Base-by-base conservation (phyloP, 2,797 vertebrate species). In the Anguilla pacifica region DNA sequence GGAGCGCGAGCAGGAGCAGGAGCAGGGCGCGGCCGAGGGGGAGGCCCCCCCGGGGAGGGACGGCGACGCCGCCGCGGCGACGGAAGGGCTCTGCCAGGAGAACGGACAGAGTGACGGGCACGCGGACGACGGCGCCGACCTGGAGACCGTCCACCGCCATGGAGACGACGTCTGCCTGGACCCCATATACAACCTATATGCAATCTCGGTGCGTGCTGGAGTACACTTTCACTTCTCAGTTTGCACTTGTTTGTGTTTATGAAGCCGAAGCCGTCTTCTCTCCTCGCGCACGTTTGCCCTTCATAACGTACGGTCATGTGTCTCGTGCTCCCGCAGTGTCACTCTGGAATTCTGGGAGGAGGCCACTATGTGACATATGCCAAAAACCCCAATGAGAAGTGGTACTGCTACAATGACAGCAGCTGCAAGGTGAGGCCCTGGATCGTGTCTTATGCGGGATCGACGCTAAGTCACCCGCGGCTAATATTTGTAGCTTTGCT, bases 361-460 rank as follows among this genome's bases (percentile, higher is more conserved):
- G 99, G 99, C 92, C 99, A 99, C 96, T 99, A 99, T 72, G 99
- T 99, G 94, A 99, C 99, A 88, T 99, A 99, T 92, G 98, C 99
- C 97, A 99, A 98, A 97, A 99, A 99, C 96, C 98, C 98, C 49
- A 99, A 99, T 89, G 96, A 96, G 90, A 99, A 99, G 93, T 99
- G 99, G 99, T 99, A 99, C 97, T 99, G 98, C 96, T 99, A 99
- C 94, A 99, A 99, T 67, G 99, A 99, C 97, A 99, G 99, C 96
- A 99, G 98, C 95, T 99, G 99, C 94, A 99, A 99, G 98, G 99
- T 99, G 95, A 96, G 91, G 0, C 13, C 11, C 11, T 15, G 13
- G 3, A 17, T 6, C 22, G 9, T n/a, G 61, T 67, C n/a, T n/a
- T 6, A 67, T 28, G 22, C 15, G 0, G 61, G 25, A 67, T 67